These are phyloP conservation scores for Eupithecia pulchellata DNA, from an alignment of 2,888 invertebrate genomes.

Conservation along the genomic window DNA sequence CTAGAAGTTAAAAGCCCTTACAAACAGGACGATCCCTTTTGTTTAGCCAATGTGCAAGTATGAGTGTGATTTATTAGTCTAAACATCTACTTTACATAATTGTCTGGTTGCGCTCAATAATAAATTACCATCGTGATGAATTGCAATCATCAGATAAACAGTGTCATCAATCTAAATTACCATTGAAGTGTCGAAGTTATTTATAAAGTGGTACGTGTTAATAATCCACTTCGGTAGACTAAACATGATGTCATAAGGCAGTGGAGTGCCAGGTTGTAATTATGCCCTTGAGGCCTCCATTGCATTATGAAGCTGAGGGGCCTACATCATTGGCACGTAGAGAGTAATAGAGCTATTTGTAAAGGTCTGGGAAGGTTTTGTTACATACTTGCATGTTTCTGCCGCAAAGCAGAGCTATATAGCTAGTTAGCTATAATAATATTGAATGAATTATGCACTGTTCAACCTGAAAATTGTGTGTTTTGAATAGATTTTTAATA, in stretches of 20 bases:
- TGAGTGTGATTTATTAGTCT: neutral
- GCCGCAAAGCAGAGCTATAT: neutral
- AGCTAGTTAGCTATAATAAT: no score
- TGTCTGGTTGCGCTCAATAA: slow-evolving; percentile 26
- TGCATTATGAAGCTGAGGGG: slow-evolving; percentile 8
- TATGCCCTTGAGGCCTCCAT: slow-evolving; percentile 17
- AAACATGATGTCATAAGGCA: slow-evolving; percentile 66
- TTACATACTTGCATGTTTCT: neutral
- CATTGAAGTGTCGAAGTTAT: slow-evolving; percentile 54
- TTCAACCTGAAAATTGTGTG: neutral
- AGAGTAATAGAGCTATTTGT: slow-evolving; percentile 6
- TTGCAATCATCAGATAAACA: slow-evolving; percentile 52
- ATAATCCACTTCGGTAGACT: slow-evolving; percentile 56
- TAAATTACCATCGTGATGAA: slow-evolving; percentile 30
- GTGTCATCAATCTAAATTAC: slow-evolving; percentile 58
- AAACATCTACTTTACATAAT: slow-evolving; percentile 25
- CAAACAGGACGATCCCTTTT: neutral
- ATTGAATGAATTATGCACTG: no score
- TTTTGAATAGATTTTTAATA: neutral
- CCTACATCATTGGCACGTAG: slow-evolving; percentile 1
- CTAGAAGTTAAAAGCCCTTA: neutral
- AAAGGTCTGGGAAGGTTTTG: neutral
- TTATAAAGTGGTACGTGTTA: slow-evolving; percentile 57
- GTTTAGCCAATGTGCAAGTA: neutral
- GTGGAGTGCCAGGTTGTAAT: slow-evolving; percentile 20